Conservation (phyloP, 2,797 vertebrate species). For the Masticophis lateralis region DNA sequence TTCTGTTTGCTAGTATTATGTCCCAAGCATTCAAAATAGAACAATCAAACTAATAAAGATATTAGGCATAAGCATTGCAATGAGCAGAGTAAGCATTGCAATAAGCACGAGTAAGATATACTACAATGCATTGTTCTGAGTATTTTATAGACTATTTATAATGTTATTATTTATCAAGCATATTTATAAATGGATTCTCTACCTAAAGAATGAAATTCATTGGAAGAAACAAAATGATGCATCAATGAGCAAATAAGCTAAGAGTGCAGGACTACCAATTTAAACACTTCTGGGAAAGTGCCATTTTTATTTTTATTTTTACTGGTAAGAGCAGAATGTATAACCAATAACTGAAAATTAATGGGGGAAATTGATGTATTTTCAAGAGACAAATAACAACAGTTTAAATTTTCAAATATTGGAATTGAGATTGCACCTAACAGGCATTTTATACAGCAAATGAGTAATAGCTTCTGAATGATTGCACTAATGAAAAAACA, state of each 20-base stretch:
- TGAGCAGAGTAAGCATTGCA: not conserved
- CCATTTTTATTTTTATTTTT: not conserved
- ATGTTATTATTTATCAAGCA: too few relatives aligned
- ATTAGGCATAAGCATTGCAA: not conserved
- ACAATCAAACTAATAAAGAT: not conserved
- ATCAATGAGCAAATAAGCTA: too few relatives aligned
- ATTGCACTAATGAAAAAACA: not conserved
- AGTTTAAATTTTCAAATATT: not conserved
- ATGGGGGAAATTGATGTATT: not conserved
- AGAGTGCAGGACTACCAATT: not conserved
- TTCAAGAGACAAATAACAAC: not conserved
- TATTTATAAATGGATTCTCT: too few relatives aligned
- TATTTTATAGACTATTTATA: too few relatives aligned
- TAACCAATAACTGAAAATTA: not conserved
- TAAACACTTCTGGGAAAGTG: not conserved
- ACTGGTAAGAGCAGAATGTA: not conserved
- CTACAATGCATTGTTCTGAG: too few relatives aligned
- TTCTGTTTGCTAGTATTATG: not conserved
- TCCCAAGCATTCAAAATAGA: not conserved
- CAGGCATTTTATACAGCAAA: not conserved
- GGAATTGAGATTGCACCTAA: not conserved
- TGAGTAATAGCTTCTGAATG: not conserved
- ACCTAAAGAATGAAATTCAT: too few relatives aligned
- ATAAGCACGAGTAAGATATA: not conserved
- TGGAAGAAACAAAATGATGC: too few relatives aligned